Base-by-base conservation (phyloP, 1,140 invertebrate genomes). In the Zaprionus camerounensis region DNA sequence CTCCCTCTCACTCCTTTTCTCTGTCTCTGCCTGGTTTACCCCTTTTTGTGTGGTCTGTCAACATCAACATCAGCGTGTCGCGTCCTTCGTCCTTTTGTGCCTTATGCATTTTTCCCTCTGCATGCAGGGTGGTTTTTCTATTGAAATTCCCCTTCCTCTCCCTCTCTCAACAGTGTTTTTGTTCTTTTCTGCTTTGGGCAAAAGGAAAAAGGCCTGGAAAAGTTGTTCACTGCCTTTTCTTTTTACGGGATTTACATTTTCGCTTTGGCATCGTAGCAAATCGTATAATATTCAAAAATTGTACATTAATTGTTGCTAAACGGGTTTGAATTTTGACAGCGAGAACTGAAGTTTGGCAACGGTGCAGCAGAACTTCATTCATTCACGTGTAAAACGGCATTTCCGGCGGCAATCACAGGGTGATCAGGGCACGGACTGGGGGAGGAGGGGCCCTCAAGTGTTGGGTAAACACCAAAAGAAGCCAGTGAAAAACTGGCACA, bases 321-420 rank as follows among this genome's bases (percentile, higher is more conserved):
- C 70, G 44, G 62, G 64, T 78, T 69, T 74, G n/a, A 57, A 34
- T 67, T 72, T 71, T 66, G 57, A 61, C 57, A 24, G 66, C 58
- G 4, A 53, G 34, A 46, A 49, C 38, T 72, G 83, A 86, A 86
- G 70, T 80, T 82, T 63, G 83, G 83, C 83, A 86, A 86, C 83
- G 53, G 24, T 28, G 84, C 78, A 68, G 66, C 74, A 58, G 46
- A 68, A 41, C 22, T 65, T 67, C 28, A 59, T 86, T 88, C 82
- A 91, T 91, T 91, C 85, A 91, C 82, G 91, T 91, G 91, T 91
- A 87, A 87, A 90, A 82, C 90, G 85, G 78, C 82, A 91, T 87
- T 90, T 91, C 91, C 91, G 91, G 84, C 78, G 83, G 78, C 74
- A 90, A 88, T 87, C 84, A 83, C 73, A 57, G 63, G 36, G 44